Conservation (phyloP, 2,113 vertebrate species). For the Cynoglossus semilaevis region DNA sequence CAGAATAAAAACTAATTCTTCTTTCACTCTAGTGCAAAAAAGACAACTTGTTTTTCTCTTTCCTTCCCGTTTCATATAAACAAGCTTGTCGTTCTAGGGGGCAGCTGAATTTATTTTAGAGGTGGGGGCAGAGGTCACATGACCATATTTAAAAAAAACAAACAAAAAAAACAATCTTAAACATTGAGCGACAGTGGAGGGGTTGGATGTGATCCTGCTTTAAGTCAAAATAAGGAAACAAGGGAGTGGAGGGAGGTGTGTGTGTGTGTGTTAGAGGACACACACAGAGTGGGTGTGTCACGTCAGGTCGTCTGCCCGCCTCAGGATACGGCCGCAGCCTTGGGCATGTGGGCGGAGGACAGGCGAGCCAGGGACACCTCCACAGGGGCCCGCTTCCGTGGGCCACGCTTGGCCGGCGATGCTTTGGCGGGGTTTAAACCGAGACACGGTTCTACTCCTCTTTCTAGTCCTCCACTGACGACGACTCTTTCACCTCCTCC, state of each 20-base stretch:
- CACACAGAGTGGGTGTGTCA: conserved; percentile 11
- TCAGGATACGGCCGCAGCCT: conserved; percentile 82
- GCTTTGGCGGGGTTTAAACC: conserved; percentile 81
- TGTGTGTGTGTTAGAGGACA: conserved; percentile 22
- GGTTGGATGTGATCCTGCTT: conserved; percentile 50
- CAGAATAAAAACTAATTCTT: conserved; percentile 86
- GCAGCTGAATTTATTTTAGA: conserved; percentile 44
- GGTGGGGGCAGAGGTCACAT: conserved; percentile 28
- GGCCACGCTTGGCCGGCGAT: conserved; percentile 88
- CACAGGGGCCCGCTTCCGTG: conserved; percentile 89
- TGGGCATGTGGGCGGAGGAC: conserved; percentile 85
- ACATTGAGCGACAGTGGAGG: conserved; percentile 21
- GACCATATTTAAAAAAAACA: conserved; percentile 28
- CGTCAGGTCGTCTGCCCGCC: conserved; percentile 39
- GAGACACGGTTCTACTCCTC: conserved; percentile 75
- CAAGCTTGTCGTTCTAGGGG: conserved; percentile 88
- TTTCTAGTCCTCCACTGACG: conserved; percentile 12
- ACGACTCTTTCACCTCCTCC: conserved; percentile 17
- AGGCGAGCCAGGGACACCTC: conserved; percentile 90
- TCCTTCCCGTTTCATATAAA: conserved; percentile 61
- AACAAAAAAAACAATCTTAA: conserved; percentile 48
- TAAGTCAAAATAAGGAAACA: conserved; percentile 9
- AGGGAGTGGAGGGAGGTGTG: not conserved
- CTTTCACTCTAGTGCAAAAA: conserved; percentile 99
- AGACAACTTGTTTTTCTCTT: conserved; percentile 88